Percentiles rank a stretch among this genome's conserved stretches.
Evolutionary conservation across 2,888 invertebrate genomes (phyloP).

Genomic region (Orthonevra nobilis): DNA sequence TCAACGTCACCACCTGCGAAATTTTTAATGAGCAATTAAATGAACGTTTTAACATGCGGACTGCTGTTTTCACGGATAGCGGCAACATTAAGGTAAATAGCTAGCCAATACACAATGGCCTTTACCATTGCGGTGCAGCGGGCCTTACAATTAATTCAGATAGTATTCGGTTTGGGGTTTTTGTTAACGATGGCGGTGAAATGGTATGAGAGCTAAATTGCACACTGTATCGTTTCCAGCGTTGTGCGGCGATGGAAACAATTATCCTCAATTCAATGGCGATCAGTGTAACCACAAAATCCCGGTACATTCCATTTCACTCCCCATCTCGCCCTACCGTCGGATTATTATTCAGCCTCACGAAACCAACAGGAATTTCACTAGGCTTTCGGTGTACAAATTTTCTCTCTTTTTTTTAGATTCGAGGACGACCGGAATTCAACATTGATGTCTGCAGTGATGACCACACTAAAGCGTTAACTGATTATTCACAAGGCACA

Average conservation of each 20-base stretch:
- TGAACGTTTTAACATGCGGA: slow-evolving; percentile 75
- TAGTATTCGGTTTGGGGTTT: slow-evolving; percentile 17
- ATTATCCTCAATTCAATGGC: slow-evolving; percentile 50
- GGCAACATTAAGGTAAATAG: slow-evolving; percentile 77
- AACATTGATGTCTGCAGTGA: slow-evolving; percentile 76
- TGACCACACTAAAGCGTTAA: slow-evolving; percentile 74
- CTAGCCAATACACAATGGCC: slow-evolving; percentile 1
- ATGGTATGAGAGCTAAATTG: slow-evolving; percentile 21
- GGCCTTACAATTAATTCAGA: slow-evolving; percentile 30
- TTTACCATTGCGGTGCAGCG: too few species aligned
- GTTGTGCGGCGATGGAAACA: slow-evolving; percentile 45
- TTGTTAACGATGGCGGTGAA: neutral
- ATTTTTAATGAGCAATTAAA: slow-evolving; percentile 77
- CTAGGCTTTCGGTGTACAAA: slow-evolving; percentile 3
- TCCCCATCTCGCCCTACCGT: slow-evolving; percentile 11
- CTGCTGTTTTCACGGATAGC: slow-evolving; percentile 75
- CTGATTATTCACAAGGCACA: slow-evolving; percentile 78
- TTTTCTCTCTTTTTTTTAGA: slow-evolving; percentile 41
- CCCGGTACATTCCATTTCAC: slow-evolving; percentile 54
- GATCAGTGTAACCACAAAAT: slow-evolving; percentile 52
- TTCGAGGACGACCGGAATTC: slow-evolving; percentile 68
- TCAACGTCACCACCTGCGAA: slow-evolving; percentile 76
- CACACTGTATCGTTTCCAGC: slow-evolving; percentile 4
- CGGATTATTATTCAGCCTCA: slow-evolving; percentile 60
- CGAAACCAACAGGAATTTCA: slow-evolving; percentile 42